A percentile compares a stretch with the other conserved stretches of the same genome.
These are phyloP conservation scores for Palythoa caribaeorum DNA, from an alignment of 92 coral and sea anemone species.

Conservation along the genomic window DNA sequence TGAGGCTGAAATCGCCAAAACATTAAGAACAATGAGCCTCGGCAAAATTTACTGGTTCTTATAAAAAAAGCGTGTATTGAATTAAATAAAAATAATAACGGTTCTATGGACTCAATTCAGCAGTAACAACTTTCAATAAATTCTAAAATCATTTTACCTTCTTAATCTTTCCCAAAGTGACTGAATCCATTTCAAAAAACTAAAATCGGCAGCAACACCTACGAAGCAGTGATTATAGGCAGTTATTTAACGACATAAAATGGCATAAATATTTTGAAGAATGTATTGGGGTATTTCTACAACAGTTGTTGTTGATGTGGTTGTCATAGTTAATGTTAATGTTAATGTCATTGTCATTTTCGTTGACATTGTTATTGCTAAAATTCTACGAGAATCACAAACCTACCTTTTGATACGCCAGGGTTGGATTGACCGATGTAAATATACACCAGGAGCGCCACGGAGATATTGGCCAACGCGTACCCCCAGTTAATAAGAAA, in stretches of 20 bases:
- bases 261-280: neutral
- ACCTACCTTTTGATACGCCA: constrained; percentile 92
- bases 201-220: constrained; percentile 96
- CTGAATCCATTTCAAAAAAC: constrained; percentile 93
- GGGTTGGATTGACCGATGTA: constrained; percentile 99
- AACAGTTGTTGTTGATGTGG: neutral
- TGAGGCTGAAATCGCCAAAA: too few species aligned
- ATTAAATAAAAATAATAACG: neutral
- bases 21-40: too few species aligned
- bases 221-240: neutral
- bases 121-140: neutral
- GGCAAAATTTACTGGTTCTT: too few species aligned
- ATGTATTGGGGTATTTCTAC: neutral
- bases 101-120: too few species aligned
- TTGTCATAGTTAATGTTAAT: neutral
- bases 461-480: constrained; percentile 96
- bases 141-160: constrained; percentile 60
- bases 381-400: neutral
- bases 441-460: constrained; percentile 92
- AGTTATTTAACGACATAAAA: too few species aligned
- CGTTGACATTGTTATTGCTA: too few species aligned
- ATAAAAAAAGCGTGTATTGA: too few species aligned
- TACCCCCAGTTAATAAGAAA: constrained; percentile 99
- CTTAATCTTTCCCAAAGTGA: constrained; percentile 91
- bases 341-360: neutral